These are phyloP conservation scores for Bombylius major DNA, from an alignment of 2,888 invertebrate genomes.

Conservation along the genomic window DNA sequence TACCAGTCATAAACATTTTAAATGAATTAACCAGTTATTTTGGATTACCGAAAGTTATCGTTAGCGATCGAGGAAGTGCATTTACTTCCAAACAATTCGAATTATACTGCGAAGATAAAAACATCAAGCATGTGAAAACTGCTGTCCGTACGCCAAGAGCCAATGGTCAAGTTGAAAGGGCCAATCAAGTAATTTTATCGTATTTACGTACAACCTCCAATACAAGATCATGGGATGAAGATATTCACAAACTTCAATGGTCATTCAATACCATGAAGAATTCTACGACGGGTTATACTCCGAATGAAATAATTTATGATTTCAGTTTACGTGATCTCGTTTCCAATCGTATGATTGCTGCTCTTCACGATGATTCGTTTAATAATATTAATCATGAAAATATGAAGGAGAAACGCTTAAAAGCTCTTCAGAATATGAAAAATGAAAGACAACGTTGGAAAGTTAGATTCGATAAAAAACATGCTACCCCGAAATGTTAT, in stretches of 20 bases:
- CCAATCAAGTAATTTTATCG: conserved; percentile 13
- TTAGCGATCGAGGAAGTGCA: conserved; percentile 20
- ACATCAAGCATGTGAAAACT: conserved; percentile 18
- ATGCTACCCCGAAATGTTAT: no score
- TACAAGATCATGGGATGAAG: conserved; percentile 11
- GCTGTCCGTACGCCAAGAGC: conserved; percentile 17
- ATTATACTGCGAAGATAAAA: conserved; percentile 13
- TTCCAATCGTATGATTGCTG: no score
- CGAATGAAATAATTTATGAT: conserved; percentile 15
- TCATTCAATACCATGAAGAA: conserved; percentile 11
- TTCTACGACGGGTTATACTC: conserved; percentile 9
- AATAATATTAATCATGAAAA: no score
- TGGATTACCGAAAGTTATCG: conserved; percentile 15
- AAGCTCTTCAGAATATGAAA: no score
- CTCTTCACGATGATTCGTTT: no score
- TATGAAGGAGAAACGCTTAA: no score
- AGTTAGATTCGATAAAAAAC: no score
- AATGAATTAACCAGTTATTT: conserved; percentile 13
- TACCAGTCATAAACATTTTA: conserved; percentile 10
- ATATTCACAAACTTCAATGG: conserved; percentile 13
- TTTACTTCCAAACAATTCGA: conserved; percentile 19
- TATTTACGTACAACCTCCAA: conserved; percentile 15
- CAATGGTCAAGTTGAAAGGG: conserved; percentile 15
- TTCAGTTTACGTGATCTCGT: conserved; percentile 7
- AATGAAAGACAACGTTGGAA: no score